These are phyloP conservation scores for Melangyna quadrimaculata DNA, from an alignment of 2,888 invertebrate genomes.

Conservation along the genomic window DNA sequence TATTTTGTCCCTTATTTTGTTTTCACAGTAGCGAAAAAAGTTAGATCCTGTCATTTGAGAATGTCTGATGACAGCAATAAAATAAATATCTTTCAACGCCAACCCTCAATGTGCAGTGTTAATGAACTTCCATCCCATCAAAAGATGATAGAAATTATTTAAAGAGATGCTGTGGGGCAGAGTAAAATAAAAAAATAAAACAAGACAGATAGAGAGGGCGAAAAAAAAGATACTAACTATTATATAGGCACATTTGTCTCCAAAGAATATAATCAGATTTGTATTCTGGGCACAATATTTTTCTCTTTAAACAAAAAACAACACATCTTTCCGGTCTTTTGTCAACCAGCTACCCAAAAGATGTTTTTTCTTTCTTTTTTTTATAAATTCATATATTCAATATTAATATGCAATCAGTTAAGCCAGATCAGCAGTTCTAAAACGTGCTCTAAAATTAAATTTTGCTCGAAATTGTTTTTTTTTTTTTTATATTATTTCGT, in stretches of 20 bases:
- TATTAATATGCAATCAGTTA: not conserved
- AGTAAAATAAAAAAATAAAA: not conserved
- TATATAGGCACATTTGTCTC: not conserved
- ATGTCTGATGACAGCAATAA: not conserved
- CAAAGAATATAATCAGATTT: not conserved
- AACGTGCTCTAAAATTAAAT: slow-evolving; percentile 18
- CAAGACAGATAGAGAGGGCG: not conserved
- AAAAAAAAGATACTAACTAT: not conserved
- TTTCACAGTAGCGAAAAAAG: not conserved
- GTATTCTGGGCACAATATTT: not conserved
- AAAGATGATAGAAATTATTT: not conserved
- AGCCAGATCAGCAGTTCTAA: not conserved
- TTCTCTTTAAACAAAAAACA: not conserved
- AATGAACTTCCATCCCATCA: slow-evolving; percentile 14
- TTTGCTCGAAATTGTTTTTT: not conserved
- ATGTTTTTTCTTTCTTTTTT: not conserved
- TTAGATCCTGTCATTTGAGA: not conserved
- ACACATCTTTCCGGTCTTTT: slow-evolving; percentile 23
- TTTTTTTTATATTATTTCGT: not conserved
- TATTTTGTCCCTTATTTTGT: not conserved
- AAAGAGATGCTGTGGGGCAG: not conserved
- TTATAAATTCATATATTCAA: not conserved
- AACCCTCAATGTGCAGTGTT: not conserved
- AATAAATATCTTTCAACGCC: not conserved
- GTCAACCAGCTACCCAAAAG: not conserved